phyloP scores from a whole-genome alignment of 2,888 invertebrate species.

The Cheiracanthium punctorium region DNA sequence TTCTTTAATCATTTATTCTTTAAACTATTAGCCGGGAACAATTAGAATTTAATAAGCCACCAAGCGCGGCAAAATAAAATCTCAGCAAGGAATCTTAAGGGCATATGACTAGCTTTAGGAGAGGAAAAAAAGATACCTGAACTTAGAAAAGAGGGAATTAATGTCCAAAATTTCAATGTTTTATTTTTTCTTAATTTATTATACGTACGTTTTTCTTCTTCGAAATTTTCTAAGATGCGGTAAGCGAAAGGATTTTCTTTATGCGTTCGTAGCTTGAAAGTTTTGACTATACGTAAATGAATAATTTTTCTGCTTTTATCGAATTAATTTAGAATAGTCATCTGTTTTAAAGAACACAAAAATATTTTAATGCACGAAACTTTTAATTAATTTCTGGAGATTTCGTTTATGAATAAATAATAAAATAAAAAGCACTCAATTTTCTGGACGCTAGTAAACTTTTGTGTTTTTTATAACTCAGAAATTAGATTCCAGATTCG shows the following conservation, averaged over 20 bases:
- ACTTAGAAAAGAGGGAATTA: not conserved
- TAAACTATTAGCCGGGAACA: constrained; percentile 44
- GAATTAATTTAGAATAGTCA: not conserved
- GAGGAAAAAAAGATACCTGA: not conserved
- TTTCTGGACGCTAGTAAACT: not conserved
- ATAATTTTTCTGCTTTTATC: not conserved
- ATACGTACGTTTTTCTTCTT: not conserved
- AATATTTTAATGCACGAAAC: not conserved
- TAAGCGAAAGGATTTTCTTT: too few species aligned
- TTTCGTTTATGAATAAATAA: not conserved
- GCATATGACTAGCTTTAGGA: not conserved
- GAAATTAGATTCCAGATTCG: too few species aligned
- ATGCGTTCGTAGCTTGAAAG: too few species aligned
- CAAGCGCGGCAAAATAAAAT: not conserved
- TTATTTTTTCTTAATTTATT: not conserved
- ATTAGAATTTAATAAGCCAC: constrained; percentile 11
- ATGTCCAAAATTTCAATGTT: not conserved
- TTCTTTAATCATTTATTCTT: constrained; percentile 54
- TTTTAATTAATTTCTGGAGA: not conserved
- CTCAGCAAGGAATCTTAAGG: not conserved
- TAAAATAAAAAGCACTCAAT: not conserved
- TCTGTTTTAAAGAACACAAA: not conserved
- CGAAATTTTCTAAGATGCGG: too few species aligned
- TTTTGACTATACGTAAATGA: not conserved
- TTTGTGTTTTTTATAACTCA: not conserved